Evolutionary conservation across 2,888 invertebrate species (phyloP).

Genomic region (Dolichomitus sp.): DNA sequence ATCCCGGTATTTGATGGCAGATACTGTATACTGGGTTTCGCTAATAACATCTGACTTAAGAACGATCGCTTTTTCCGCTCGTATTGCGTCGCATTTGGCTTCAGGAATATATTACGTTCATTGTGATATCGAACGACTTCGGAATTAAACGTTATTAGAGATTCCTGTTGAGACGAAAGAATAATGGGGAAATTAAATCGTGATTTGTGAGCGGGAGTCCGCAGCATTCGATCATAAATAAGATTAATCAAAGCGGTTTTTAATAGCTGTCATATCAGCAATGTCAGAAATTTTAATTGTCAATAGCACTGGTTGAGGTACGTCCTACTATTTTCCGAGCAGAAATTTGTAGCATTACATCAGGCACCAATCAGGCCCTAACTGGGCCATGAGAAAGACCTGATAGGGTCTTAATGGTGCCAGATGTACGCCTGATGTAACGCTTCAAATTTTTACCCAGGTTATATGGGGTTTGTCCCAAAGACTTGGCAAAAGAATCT

Average conservation of each 20-base stretch:
- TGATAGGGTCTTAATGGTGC: no score
- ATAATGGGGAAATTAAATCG: background rate
- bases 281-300: background rate
- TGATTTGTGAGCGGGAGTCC: background rate
- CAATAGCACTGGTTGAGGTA: background rate
- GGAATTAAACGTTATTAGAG: conserved; percentile 21
- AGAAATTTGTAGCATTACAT: no score
- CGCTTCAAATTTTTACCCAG: no score
- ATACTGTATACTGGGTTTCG: background rate
- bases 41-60: background rate
- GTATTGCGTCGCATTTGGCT: background rate
- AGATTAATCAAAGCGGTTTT: background rate
- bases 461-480: no score
- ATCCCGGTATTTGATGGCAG: background rate
- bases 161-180: background rate
- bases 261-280: background rate
- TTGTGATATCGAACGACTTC: background rate
- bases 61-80: background rate
- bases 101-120: conserved; percentile 6
- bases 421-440: no score
- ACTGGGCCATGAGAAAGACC: no score
- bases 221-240: background rate
- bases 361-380: no score
- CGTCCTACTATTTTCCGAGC: no score
- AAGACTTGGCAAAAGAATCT: background rate